phyloP scores from a whole-genome alignment of 2,888 invertebrate genomes.

The Ophion ventricosus region DNA sequence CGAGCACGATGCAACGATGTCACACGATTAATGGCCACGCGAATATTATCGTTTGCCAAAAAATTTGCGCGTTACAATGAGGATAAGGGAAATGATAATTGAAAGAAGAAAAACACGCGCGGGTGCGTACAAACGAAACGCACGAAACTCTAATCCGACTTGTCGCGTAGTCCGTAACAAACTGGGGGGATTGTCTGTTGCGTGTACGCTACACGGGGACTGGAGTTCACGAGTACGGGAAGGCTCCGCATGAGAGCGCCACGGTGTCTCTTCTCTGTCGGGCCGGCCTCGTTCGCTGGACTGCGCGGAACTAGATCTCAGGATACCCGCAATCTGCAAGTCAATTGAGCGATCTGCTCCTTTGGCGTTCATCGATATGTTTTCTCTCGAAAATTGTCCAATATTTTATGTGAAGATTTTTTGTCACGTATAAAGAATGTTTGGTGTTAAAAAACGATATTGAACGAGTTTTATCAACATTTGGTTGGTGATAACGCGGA shows the following conservation, averaged over 20 bases:
- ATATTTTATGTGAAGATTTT: neutral
- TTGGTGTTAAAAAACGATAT: too few relatives aligned
- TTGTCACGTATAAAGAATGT: neutral
- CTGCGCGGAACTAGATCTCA: too few relatives aligned
- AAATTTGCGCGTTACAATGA: neutral
- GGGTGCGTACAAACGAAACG: neutral
- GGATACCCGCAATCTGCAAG: too few relatives aligned
- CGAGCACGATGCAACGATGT: slow-evolving; percentile 4
- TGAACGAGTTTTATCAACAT: too few relatives aligned
- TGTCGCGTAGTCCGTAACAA: slow-evolving; percentile 47
- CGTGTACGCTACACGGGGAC: slow-evolving; percentile 24
- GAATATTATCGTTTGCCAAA: neutral
- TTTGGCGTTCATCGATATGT: too few relatives aligned
- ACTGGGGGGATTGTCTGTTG: slow-evolving; percentile 37
- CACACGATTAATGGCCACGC: slow-evolving; percentile 13
- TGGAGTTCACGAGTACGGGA: slow-evolving; percentile 58
- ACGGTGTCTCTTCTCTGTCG: neutral
- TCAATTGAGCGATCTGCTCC: too few relatives aligned
- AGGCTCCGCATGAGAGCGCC: slow-evolving; percentile 25
- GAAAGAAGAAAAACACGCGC: slow-evolving; percentile 11
- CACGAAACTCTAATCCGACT: slow-evolving; percentile 4
- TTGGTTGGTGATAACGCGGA: too few relatives aligned
- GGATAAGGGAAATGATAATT: neutral
- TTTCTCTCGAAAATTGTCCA: too few relatives aligned
- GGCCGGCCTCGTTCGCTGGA: too few relatives aligned